phyloP scores from a whole-genome alignment of 64 coral and sea anemone genomes.

The Acropora yongei region DNA sequence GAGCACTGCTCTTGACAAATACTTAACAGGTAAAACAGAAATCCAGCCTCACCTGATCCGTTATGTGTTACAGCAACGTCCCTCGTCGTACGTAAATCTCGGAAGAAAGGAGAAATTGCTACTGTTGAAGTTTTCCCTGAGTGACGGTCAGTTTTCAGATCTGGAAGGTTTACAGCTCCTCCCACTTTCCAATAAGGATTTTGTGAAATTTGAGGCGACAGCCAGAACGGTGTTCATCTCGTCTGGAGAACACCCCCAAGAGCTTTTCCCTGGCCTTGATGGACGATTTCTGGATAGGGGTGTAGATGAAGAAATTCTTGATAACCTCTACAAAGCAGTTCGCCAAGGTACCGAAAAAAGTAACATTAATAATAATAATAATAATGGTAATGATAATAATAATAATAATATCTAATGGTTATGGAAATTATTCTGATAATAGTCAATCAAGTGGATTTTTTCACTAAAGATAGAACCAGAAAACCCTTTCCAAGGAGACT shows the following conservation, averaged over 20 bases:
- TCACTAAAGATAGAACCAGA: no score
- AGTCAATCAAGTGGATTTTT: no score
- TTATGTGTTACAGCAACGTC: background rate
- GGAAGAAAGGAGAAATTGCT: conserved; percentile 51
- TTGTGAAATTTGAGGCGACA: background rate
- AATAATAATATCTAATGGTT: no score
- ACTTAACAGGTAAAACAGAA: background rate
- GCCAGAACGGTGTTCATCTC: conserved; percentile 26
- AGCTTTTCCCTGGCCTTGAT: conserved; percentile 61
- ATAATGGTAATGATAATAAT: no score
- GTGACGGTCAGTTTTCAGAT: conserved; percentile 43
- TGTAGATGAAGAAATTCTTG: background rate
- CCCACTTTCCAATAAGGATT: conserved; percentile 52
- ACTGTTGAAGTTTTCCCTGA: conserved; percentile 63
- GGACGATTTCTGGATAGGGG: conserved; percentile 48
- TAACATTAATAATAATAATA: no score
- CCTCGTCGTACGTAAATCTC: conserved; percentile 8
- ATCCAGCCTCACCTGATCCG: conserved; percentile 31
- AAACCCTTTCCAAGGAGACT: no score
- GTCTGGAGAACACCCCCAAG: conserved; percentile 60
- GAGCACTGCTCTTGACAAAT: background rate
- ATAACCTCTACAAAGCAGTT: conserved; percentile 19
- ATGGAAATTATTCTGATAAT: no score
- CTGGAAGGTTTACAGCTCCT: conserved; percentile 65
- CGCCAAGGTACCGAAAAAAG: conserved; percentile 35